Base-by-base conservation (phyloP, 2,888 invertebrate species). In the Drosophila limbata region DNA sequence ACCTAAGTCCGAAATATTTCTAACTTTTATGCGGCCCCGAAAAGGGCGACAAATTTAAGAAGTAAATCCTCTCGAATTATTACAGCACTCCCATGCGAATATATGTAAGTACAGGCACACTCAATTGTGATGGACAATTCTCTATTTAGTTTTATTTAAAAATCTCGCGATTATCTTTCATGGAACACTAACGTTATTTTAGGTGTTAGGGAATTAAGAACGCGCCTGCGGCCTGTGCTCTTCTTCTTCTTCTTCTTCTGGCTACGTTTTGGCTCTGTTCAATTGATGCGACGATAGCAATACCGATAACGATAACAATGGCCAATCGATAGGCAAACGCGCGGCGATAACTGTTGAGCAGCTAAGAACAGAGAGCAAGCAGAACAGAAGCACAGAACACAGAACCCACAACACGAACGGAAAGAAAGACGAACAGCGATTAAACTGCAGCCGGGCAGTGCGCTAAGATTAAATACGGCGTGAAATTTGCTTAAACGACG, bases 381-480 rank as follows among this genome's bases (percentile, higher is more conserved):
- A 42, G 42, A 42, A 52, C 51, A 57, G 65, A 69, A 63, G 48
- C 64, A 61, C 55, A 66, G 44, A 71, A 68, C 72, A 61, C 73
- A 79, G 80, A 76, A 72, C 82, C 80, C 82, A 77, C 80, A 77
- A 63, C 88, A 80, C 88, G 90, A 86, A 87, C 86, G 87, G 81
- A 84, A 85, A 89, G 85, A 85, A 87, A 86, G 89, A 87, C 84
- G 82, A 88, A 73, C 87, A 81, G 83, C 91, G 90, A 90, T 90
- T 91, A 90, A 91, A 80, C 90, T 84, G 84, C 80, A 84, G 81
- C 81, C 84, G 81, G 79, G 76, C 83, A 81, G 87, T 84, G 84
- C 83, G 75, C 90, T 82, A 87, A 89, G 90, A 91, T 91, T 89
- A 90, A 89, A 91, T 90, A 91, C 90, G 84, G 79, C 84, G 88